Base-by-base conservation (phyloP, 2,113 vertebrate species). In the Megalops atlanticus region DNA sequence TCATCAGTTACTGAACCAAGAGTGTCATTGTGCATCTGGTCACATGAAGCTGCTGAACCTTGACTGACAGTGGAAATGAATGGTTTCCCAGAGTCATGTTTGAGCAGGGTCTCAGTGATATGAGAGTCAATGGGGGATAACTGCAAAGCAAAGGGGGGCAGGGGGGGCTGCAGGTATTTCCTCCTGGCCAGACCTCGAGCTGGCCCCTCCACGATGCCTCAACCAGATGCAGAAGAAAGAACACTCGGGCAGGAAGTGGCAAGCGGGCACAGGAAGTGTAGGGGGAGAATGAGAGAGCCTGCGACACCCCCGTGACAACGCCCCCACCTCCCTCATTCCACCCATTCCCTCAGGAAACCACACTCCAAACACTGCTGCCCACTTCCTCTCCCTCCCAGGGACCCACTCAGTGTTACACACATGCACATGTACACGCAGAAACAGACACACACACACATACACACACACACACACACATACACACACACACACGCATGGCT, bases 281-380 rank as follows among this genome's bases (percentile, higher is more conserved):
- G 82, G 75, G 84, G 81, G 78, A 79, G 83, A 84, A 78, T 86
- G 86, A 86, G 79, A 27, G 84, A 84, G 54, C 74, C 58, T 39
- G 69, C 45, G 75, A 84, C 80, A 87, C 86, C 76, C 74, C 78
- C n/a, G n/a, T n/a, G n/a, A n/a, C 81, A 82, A 84, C 82, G 85
- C 70, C 74, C 84, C 80, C 18, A 81, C 75, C 64, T 85, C 80
- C 80, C 79, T 81, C 80, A 49, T 43, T 81, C 74, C 58, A 87
- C 76, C 84, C 58, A 81, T 84, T 78, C 83, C 82, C 31, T 82
- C 88, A 91, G 89, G 89, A 92, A 92, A 87, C 86, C 85, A 82
- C 85, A 89, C 81, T 89, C 83, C 86, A 91, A 92, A 92, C 89
- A 91, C 85, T 80, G 64, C 79, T 76, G 81, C 85, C 86, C 81